These are phyloP conservation scores for Formicarius rufipectus DNA, from an alignment of 2,113 vertebrate genomes.

Conservation along the genomic window DNA sequence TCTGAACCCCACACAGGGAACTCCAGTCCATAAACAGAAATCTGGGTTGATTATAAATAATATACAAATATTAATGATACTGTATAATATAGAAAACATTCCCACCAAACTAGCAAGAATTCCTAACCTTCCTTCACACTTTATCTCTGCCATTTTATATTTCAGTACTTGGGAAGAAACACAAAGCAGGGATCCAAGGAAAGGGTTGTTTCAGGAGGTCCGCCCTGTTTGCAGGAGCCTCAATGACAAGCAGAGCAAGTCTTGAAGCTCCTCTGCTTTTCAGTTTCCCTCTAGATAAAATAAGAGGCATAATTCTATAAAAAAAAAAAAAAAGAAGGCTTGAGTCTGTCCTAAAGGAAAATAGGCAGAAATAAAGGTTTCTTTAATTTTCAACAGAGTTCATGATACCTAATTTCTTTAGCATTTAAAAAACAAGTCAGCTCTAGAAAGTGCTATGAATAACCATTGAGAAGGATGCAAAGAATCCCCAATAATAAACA, in stretches of 20 bases:
- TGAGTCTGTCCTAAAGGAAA: not conserved
- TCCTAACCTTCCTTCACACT: not conserved
- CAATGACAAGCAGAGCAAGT: not conserved
- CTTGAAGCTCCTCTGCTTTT: not conserved
- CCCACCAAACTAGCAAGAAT: not conserved
- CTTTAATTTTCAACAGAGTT: not conserved
- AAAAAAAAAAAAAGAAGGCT: not conserved
- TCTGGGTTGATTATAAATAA: not conserved
- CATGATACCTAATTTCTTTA: not conserved
- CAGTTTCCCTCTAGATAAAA: not conserved
- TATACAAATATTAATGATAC: not conserved
- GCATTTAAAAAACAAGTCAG: not conserved
- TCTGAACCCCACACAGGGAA: rapidly evolving
- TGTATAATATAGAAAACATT: not conserved
- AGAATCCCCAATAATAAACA: not conserved
- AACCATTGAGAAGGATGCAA: not conserved
- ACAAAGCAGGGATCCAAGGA: not conserved
- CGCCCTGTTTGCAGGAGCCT: not conserved
- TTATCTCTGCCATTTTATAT: not conserved
- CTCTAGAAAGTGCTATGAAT: not conserved
- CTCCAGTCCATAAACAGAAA: not conserved
- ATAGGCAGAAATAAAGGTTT: not conserved
- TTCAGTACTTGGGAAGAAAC: not conserved
- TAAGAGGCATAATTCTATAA: not conserved
- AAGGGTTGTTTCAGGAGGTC: not conserved